Percentiles rank a stretch among this genome's conserved stretches.
These are phyloP conservation scores for Gobius niger DNA, from an alignment of 2,113 vertebrate species.

Conservation along the genomic window DNA sequence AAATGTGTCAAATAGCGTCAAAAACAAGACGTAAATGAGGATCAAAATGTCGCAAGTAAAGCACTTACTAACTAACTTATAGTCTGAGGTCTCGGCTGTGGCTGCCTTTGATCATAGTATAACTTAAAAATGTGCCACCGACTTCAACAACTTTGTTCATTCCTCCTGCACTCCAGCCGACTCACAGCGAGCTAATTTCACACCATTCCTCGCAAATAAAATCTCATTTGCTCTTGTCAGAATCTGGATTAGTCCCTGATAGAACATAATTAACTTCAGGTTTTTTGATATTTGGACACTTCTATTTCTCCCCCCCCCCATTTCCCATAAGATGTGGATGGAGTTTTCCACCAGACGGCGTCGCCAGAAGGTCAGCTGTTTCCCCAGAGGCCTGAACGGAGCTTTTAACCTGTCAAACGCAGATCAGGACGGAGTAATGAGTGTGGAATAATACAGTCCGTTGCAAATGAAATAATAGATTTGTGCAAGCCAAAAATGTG, in stretches of 20 bases:
- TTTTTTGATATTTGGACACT: background rate
- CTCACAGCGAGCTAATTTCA: slow-evolving; percentile 33
- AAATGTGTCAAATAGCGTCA: no score
- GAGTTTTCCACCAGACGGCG: slow-evolving; percentile 7
- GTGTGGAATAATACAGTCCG: no score
- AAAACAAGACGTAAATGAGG: no score
- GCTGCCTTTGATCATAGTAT: no score
- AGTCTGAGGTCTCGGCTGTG: no score
- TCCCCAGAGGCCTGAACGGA: no score
- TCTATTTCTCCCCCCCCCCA: background rate
- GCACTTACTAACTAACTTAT: no score
- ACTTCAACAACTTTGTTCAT: background rate
- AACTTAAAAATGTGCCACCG: no score
- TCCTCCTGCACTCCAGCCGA: background rate
- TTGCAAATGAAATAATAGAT: no score
- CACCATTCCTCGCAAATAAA: slow-evolving; percentile 19
- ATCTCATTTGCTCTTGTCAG: slow-evolving; percentile 30
- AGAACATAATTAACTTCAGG: slow-evolving; percentile 30
- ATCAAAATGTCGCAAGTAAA: no score
- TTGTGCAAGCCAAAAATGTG: no score
- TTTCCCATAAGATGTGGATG: background rate
- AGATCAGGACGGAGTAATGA: slow-evolving; percentile 30
- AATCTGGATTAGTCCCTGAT: slow-evolving; percentile 24
- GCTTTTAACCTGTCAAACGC: slow-evolving; percentile 27
- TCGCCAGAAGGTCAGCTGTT: no score